phyloP scores from a whole-genome alignment of 2,113 vertebrate genomes.

The Scopus umbretta region DNA sequence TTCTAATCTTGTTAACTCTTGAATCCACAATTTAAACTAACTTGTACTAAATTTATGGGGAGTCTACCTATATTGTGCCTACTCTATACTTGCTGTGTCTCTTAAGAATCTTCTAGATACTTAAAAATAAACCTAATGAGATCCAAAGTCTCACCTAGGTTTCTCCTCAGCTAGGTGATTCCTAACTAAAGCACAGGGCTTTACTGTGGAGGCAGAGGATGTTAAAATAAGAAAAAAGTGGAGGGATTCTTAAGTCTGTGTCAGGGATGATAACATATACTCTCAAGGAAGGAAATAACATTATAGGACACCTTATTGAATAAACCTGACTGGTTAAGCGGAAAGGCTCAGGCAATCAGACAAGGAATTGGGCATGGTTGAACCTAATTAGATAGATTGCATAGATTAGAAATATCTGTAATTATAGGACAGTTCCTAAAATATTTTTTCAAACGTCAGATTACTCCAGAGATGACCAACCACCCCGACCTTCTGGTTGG shows the following conservation, averaged over 20 bases:
- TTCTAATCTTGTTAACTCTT: constrained; percentile 37
- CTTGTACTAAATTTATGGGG: neutral
- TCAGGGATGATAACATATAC: constrained; percentile 33
- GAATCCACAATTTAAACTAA: neutral
- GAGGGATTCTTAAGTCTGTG: constrained; percentile 7
- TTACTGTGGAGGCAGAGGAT: neutral
- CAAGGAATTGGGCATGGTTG: constrained; percentile 24
- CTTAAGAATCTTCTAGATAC: neutral
- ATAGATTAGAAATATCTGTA: constrained; percentile 50
- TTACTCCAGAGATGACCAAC: neutral
- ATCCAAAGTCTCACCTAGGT: neutral
- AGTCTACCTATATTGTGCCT: neutral
- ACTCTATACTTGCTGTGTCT: neutral
- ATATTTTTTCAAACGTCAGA: constrained; percentile 34
- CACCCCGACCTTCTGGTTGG: rapidly evolving
- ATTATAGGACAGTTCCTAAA: constrained; percentile 35
- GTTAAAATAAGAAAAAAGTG: neutral
- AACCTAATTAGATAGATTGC: constrained; percentile 43
- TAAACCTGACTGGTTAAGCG: constrained; percentile 43
- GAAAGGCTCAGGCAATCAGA: constrained; percentile 46
- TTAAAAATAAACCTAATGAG: neutral
- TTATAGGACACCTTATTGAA: constrained; percentile 58
- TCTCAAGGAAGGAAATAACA: constrained; percentile 54
- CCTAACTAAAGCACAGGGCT: neutral
- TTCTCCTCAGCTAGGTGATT: neutral